Percentiles rank a stretch among this genome's conserved stretches.
These are phyloP conservation scores for Montipora efflorescens DNA, from an alignment of 64 coral and sea anemone species.

Conservation along the genomic window DNA sequence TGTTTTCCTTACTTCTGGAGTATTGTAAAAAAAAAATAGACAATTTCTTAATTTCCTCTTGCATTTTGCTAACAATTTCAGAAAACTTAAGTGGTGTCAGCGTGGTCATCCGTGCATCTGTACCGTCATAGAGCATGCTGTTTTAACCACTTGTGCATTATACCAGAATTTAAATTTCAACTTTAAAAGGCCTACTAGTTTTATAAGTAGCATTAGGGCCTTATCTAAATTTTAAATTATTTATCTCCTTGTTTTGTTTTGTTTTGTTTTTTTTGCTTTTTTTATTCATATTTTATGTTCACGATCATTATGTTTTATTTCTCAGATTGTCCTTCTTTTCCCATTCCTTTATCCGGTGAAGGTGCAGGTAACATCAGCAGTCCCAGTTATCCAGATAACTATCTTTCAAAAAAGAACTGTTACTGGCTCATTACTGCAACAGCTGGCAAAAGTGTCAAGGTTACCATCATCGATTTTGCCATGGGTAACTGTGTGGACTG, in stretches of 20 bases:
- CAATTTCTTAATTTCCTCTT: no score
- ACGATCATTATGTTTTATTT: background rate
- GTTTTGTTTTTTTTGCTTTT: background rate
- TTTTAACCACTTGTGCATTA: no score
- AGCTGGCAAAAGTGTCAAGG: background rate
- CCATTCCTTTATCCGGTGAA: background rate
- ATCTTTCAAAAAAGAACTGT: background rate
- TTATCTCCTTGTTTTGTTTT: background rate
- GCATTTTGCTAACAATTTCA: no score
- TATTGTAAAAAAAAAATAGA: no score
- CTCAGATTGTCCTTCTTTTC: background rate
- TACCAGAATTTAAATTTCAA: no score
- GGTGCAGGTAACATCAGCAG: background rate
- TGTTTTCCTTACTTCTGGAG: no score
- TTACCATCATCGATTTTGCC: background rate
- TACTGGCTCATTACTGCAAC: background rate
- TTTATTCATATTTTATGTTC: background rate
- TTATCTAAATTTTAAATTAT: no score
- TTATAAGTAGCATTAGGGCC: no score
- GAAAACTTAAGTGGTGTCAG: no score
- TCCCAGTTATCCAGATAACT: conserved; percentile 11
- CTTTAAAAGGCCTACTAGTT: no score
- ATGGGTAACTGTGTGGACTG: background rate
- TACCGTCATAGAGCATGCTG: no score
- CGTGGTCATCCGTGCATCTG: no score